Evolutionary conservation across 2,797 vertebrate species (phyloP), one percentile per base, ranked within the genome.

Genomic region (Danionella dracula): DNA sequence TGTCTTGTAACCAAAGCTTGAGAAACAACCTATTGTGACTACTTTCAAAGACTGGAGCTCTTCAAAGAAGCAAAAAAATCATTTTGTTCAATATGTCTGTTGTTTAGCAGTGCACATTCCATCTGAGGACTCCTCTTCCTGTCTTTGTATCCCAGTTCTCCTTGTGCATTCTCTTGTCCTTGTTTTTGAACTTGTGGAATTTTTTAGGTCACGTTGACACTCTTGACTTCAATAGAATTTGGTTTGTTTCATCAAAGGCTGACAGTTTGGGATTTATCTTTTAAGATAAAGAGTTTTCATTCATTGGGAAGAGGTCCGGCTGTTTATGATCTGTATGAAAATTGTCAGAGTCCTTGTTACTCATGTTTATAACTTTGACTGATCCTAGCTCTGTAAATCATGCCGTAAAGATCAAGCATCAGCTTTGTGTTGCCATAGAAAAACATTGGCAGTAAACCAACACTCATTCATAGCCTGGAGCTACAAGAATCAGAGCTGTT

Each of bases 401-500:
- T 0, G 4, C 27, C 10, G 8, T 37, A 38, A 60, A 63, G 38
- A 48, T 46, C 7, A 7, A 37, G 31, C 27, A 35, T 63, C n/a
- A 17, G 31, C 50, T 35, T 66, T 31, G 31, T 66, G 32, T 56
- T 38, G 51, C 37, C 5, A 21, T 46, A 42, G 9, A 46, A 56
- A 57, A 49, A 64, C 55, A 42, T 46, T 48, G 71, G 72, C 55
- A 16, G 49, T 44, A 40, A 61, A 63, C 71, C 74, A 71, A 69
- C 32, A 60, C 69, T 68, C 69, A 46, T 42, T 53, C 41, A 6
- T 76, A 70, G 76, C 81, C 79, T 72, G 71, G 32, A 75, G 76
- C 76, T 78, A 76, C 67, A 77, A 37, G 72, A 74, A 72, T 62
- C 40, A 31, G 49, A 76, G 49, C 56, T 70, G 56, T 66, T 71